Percentiles rank a stretch among this genome's conserved stretches.
These are phyloP conservation scores for Nymphalis c-album DNA, from an alignment of 2,888 invertebrate species.

Conservation along the genomic window DNA sequence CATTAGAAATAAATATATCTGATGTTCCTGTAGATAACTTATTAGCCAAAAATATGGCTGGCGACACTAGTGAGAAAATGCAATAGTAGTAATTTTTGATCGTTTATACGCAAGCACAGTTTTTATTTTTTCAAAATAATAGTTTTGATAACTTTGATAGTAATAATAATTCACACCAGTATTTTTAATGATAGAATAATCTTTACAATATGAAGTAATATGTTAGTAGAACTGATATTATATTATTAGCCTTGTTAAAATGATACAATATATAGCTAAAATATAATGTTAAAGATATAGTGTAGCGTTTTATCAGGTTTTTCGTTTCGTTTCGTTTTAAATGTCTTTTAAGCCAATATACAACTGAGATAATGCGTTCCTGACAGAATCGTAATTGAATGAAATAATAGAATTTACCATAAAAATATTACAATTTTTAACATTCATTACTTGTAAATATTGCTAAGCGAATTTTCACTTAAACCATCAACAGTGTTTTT, in stretches of 20 bases:
- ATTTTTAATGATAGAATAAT: constrained; percentile 2
- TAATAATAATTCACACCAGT: background rate
- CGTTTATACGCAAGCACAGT: background rate
- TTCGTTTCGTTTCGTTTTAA: too few species aligned
- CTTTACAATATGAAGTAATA: background rate
- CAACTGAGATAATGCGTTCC: too few species aligned
- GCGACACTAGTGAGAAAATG: background rate
- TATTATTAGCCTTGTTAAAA: background rate
- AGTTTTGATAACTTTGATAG: background rate
- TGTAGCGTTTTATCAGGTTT: too few species aligned
- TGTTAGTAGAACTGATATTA: background rate
- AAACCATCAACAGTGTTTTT: too few species aligned
- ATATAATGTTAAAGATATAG: background rate
- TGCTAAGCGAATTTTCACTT: too few species aligned
- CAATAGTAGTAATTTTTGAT: background rate
- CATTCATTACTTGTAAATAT: too few species aligned
- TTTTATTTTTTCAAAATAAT: background rate
- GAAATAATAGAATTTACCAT: too few species aligned
- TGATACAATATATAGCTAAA: background rate
- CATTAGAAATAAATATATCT: constrained; percentile 12
- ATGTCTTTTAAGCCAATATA: too few species aligned
- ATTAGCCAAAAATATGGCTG: background rate
- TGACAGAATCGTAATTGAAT: too few species aligned
- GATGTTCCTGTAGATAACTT: constrained; percentile 29
- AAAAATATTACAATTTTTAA: too few species aligned